Base-by-base conservation (phyloP, 1,140 invertebrate species). In the Drosophila grimshawi region DNA sequence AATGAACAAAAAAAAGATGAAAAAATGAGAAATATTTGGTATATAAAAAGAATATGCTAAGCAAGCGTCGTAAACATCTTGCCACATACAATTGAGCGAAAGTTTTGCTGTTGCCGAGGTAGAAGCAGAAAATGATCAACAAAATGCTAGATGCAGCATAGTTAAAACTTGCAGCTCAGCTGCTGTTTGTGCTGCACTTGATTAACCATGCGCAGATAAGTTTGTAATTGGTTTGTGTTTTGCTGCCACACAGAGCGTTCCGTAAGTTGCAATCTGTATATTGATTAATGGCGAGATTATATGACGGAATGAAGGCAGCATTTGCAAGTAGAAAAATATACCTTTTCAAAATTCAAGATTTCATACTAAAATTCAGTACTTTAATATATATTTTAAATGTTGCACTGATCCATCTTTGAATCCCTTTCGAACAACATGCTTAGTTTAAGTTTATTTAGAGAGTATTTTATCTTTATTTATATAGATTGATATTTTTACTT, bases 121-220 rank as follows among this genome's bases (percentile, higher is more conserved):
- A 48, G 66, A 7, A 66, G 51, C 32, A 52, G 60, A 39, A 46
- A 7, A 5, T 32, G 29, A 19, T 19, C 72, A 41, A 59, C 37
- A 49, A 32, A 10, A 45, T 19, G 19, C 19, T 19, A 19, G 0
- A 19, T 19, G 29, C 70, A 62, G 10, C 43, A 65, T 2, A 57
- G 29, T 49, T n/a, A 19, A 49, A 41, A 73, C 43, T 53, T 53
- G 52, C 32, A 56, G 30, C 29, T 51, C 45, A 43, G 56, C 59
- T 45, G n/a, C 32, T 43, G 39, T 11, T 37, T 35, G 32, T 48
- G 78, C 51, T 60, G 62, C 81, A 86, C 79, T 75, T 90, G 86
- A 86, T 80, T 86, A 86, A 68, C 79, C 86, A 90, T 90, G 86
- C 86, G 81, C 73, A 76, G 81, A 86, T 86, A 77, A 77, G 90